Percentiles rank a stretch among this genome's conserved stretches.
Conservation (phyloP, 2,888 invertebrate species). For the Hirtodrosophila duncani region DNA sequence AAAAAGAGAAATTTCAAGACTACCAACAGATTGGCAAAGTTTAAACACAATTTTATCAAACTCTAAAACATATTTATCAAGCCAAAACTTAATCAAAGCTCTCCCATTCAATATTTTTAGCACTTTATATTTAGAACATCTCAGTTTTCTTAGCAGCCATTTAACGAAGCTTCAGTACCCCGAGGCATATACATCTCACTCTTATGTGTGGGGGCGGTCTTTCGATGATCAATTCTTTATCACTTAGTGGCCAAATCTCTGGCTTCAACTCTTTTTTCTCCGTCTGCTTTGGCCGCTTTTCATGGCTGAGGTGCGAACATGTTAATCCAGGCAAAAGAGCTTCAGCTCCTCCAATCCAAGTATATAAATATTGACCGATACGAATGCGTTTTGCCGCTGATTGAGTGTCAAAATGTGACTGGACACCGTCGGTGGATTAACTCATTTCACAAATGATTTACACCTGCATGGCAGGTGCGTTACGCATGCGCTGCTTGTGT, state of each 20-base stretch:
- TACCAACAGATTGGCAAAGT: too few species aligned
- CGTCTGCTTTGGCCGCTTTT: neutral
- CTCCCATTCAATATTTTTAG: too few species aligned
- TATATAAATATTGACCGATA: constrained; percentile 26
- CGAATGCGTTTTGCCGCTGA: constrained; percentile 28
- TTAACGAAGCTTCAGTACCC: constrained; percentile 5
- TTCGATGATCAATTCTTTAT: neutral
- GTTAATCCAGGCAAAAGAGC: constrained; percentile 37
- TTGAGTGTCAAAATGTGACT: too few species aligned
- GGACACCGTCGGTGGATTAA: constrained; percentile 43
- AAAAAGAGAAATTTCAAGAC: too few species aligned
- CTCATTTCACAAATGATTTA: constrained; percentile 44
- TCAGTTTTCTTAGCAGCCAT: constrained; percentile 37
- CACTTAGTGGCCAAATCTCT: constrained; percentile 1
- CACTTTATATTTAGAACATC: too few species aligned
- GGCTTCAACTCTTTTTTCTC: neutral
- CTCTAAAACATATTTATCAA: too few species aligned
- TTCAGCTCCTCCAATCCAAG: constrained; percentile 9
- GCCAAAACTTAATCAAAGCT: too few species aligned
- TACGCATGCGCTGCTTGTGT: neutral
- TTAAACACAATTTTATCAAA: too few species aligned
- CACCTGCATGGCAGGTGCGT: constrained; percentile 3
- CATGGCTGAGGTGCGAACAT: constrained; percentile 34
- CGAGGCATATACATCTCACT: constrained; percentile 6
- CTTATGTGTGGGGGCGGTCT: neutral